These are phyloP conservation scores for Metalampra italica DNA, from an alignment of 2,888 invertebrate species.

Conservation along the genomic window DNA sequence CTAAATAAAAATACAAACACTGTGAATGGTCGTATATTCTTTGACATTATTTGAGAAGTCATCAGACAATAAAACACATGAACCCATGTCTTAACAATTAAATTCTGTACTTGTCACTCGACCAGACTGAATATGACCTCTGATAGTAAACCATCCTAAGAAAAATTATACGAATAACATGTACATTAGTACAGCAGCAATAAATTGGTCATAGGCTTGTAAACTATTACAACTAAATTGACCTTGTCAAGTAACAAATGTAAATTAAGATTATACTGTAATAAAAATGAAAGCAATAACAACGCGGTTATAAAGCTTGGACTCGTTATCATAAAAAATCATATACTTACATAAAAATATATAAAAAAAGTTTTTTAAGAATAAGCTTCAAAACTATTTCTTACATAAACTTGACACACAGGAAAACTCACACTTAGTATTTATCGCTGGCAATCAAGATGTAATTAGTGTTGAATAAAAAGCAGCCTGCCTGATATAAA, in stretches of 20 bases:
- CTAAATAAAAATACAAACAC: neutral
- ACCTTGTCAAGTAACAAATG: too few species aligned
- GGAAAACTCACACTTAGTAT: neutral
- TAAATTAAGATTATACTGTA: too few species aligned
- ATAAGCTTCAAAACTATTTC: too few species aligned
- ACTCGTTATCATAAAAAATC: too few species aligned
- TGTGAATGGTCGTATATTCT: conserved; percentile 13
- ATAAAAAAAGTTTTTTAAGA: too few species aligned
- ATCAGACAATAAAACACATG: conserved; percentile 30
- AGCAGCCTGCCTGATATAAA: conserved; percentile 1
- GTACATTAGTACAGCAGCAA: too few species aligned
- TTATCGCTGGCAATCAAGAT: conserved; percentile 1
- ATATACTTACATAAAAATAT: too few species aligned
- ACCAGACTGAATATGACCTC: conserved; percentile 2
- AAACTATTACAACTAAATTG: too few species aligned
- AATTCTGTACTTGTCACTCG: neutral
- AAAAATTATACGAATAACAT: neutral
- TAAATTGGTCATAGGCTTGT: too few species aligned
- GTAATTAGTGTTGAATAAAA: neutral
- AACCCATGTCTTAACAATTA: conserved; percentile 26
- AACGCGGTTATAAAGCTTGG: too few species aligned
- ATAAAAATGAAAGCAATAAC: too few species aligned
- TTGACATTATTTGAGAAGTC: conserved; percentile 19
- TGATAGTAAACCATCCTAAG: neutral
- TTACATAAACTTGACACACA: too few species aligned